A percentile compares a stretch with the other conserved stretches of the same genome.
phyloP scores from a whole-genome alignment of 2,797 vertebrate genomes.

The Novumbra hubbsi region DNA sequence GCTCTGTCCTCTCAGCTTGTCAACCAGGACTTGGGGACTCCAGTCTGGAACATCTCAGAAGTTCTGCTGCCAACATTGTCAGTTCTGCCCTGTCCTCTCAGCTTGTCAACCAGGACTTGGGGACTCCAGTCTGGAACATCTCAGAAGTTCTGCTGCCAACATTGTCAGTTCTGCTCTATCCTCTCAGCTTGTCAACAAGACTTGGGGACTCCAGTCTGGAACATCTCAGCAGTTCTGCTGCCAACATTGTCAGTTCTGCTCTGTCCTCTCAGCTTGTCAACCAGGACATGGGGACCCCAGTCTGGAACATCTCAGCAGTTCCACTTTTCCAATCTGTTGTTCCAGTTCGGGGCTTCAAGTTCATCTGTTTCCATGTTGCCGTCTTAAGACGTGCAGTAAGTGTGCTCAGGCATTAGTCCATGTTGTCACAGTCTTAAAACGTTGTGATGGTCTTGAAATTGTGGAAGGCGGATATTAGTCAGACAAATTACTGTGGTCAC shows the following conservation, averaged over 20 bases:
- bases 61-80: no score
- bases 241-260: constrained; percentile 24
- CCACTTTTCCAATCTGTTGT: background rate
- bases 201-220: no score
- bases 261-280: constrained; percentile 51
- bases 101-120: no score
- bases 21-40: no score
- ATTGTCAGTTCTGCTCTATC: constrained; percentile 36
- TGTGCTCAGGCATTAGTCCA: background rate
- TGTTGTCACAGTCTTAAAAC: no score
- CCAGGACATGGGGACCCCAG: background rate
- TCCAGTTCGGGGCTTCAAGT: constrained; percentile 20
- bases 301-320: background rate
- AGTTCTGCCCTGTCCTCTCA: constrained; percentile 46
- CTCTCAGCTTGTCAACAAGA: constrained; percentile 44
- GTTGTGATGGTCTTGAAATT: no score
- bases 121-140: no score
- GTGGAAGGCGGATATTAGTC: no score
- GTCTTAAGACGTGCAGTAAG: constrained; percentile 8
- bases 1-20: constrained; percentile 44
- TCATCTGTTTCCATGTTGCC: constrained; percentile 19
- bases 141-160: no score
- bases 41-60: no score
- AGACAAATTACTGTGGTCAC: no score
- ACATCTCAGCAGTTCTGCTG: no score